Percentiles rank a stretch among this genome's conserved stretches.
These are phyloP conservation scores for Heteractis magnifica DNA, from an alignment of 92 coral and sea anemone genomes.

Conservation along the genomic window DNA sequence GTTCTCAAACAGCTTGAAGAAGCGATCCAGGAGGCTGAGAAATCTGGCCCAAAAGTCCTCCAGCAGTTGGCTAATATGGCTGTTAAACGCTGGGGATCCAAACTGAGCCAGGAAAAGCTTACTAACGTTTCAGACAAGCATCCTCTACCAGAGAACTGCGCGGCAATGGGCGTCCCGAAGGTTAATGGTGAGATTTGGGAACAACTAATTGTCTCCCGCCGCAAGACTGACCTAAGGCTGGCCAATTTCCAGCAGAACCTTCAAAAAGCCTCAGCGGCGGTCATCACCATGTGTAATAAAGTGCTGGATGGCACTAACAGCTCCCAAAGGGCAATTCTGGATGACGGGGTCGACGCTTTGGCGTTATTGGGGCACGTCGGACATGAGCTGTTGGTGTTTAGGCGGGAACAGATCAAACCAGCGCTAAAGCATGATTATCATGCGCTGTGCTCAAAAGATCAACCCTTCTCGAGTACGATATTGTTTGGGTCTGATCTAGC, in stretches of 20 bases:
- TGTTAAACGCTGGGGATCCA: conserved; percentile 45
- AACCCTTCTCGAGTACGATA: not conserved
- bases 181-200: conserved; percentile 28
- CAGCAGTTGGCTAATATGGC: conserved; percentile 49
- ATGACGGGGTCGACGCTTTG: conserved; percentile 20
- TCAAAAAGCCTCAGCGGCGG: conserved; percentile 16
- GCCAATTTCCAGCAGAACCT: conserved; percentile 26
- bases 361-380: conserved; percentile 19
- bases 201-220: conserved; percentile 1
- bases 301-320: conserved; percentile 1
- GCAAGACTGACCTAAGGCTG: conserved; percentile 38
- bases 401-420: conserved; percentile 38
- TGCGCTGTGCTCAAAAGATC: conserved; percentile 24
- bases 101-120: conserved; percentile 40
- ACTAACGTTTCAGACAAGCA: conserved; percentile 42
- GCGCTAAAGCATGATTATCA: conserved; percentile 40
- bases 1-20: conserved; percentile 16
- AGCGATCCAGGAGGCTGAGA: conserved; percentile 33
- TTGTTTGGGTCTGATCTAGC: conserved; percentile 42
- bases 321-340: conserved; percentile 9
- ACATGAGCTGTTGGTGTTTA: conserved; percentile 21
- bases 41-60: conserved; percentile 36
- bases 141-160: conserved; percentile 45
- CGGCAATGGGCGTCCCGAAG: conserved; percentile 6
- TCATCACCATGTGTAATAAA: conserved; percentile 25